phyloP scores from a whole-genome alignment of 1,140 invertebrate genomes.

The Pissodes strobi region DNA sequence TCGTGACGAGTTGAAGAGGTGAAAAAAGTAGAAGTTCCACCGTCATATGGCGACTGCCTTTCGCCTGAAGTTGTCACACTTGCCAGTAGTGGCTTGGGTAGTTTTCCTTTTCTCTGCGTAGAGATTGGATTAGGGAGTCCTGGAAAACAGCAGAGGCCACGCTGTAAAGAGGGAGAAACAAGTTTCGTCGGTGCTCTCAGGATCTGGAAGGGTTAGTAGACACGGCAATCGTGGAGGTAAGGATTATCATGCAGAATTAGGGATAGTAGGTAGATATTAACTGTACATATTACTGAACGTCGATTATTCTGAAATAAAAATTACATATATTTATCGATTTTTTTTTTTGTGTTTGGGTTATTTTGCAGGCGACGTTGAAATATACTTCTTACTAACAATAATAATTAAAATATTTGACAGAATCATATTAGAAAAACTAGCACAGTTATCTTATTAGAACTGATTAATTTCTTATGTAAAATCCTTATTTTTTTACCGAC shows the following conservation, averaged over 20 bases:
- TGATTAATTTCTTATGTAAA: too few relatives aligned
- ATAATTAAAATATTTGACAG: too few relatives aligned
- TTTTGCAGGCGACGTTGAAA: too few relatives aligned
- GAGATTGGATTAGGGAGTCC: slow-evolving; percentile 82
- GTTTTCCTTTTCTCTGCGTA: slow-evolving; percentile 80
- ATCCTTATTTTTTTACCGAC: too few relatives aligned
- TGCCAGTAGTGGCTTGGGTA: slow-evolving; percentile 79
- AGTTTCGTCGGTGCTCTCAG: slow-evolving; percentile 59
- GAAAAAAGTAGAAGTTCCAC: slow-evolving; percentile 47
- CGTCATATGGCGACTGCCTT: slow-evolving; percentile 60
- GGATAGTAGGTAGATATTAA: too few relatives aligned
- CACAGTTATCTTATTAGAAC: too few relatives aligned
- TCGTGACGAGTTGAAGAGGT: slow-evolving; percentile 57
- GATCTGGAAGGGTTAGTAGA: slow-evolving; percentile 56
- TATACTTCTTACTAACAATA: too few relatives aligned
- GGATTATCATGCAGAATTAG: slow-evolving; percentile 3
- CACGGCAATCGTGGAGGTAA: slow-evolving; percentile 41
- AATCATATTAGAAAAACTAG: too few relatives aligned
- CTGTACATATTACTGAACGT: too few relatives aligned
- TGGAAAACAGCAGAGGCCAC: slow-evolving; percentile 84
- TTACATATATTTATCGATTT: too few relatives aligned
- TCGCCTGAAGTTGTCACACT: slow-evolving; percentile 64
- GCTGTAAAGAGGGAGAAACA: slow-evolving; percentile 69
- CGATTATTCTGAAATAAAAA: too few relatives aligned
- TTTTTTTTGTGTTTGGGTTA: too few relatives aligned